A percentile compares a stretch with the other conserved stretches of the same genome.
Conservation (phyloP, 2,888 invertebrate species). For the Papilio elwesi region DNA sequence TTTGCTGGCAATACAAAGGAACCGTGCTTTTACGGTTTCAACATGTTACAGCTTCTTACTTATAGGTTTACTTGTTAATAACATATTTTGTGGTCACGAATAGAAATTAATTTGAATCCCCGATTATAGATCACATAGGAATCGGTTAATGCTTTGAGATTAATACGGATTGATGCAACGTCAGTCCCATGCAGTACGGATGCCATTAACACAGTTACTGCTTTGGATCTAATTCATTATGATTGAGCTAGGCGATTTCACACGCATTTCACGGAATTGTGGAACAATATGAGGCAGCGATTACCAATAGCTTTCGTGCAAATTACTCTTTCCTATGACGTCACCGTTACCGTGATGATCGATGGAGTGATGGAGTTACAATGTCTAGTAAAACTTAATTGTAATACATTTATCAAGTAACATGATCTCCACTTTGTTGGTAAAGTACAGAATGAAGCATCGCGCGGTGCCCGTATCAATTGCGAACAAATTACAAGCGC, state of each 20-base stretch:
- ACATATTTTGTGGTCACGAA: slow-evolving; percentile 5
- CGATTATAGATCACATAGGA: slow-evolving; percentile 10
- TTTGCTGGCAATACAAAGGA: no score
- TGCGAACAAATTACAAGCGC: slow-evolving; percentile 28
- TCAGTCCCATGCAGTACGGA: slow-evolving; percentile 42
- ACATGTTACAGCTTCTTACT: no score
- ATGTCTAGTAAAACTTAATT: neutral
- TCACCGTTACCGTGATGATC: slow-evolving; percentile 29
- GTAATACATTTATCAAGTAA: neutral
- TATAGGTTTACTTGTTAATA: neutral
- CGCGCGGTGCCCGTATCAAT: slow-evolving; percentile 17
- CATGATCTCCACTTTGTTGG: neutral
- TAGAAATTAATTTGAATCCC: neutral
- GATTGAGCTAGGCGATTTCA: slow-evolving; percentile 44
- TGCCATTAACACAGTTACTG: slow-evolving; percentile 43
- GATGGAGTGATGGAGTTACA: neutral
- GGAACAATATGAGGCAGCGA: slow-evolving; percentile 11
- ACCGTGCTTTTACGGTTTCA: no score
- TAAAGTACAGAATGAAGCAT: slow-evolving; percentile 19
- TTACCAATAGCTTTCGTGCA: slow-evolving; percentile 26
- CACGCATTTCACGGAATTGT: slow-evolving; percentile 28
- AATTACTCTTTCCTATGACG: slow-evolving; percentile 20
- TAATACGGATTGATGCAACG: slow-evolving; percentile 45
- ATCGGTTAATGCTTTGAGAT: slow-evolving; percentile 43
- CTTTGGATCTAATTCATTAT: slow-evolving; percentile 61